Evolutionary conservation across 2,888 invertebrate species (phyloP).

Genomic region (Atherix ibis): DNA sequence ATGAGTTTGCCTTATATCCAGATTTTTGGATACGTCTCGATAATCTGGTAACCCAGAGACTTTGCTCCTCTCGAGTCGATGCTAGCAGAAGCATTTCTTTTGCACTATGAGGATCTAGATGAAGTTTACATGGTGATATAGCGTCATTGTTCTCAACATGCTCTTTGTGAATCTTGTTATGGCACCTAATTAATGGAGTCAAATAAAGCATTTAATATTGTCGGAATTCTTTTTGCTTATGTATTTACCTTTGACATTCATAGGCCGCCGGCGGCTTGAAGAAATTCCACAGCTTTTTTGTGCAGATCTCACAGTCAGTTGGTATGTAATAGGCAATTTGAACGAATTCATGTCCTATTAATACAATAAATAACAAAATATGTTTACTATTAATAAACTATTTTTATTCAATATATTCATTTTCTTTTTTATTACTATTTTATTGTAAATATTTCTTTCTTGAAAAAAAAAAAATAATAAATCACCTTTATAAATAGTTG

Average conservation of each 20-base stretch:
- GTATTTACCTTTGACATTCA: conserved; percentile 70
- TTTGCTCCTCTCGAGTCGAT: conserved; percentile 70
- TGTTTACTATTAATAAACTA: neutral
- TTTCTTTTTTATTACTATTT: neutral
- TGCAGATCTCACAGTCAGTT: conserved; percentile 93
- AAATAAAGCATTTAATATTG: conserved; percentile 5
- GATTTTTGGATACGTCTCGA: conserved; percentile 85
- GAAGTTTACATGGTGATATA: conserved; percentile 90
- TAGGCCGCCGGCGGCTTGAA: conserved; percentile 94
- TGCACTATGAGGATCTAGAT: conserved; percentile 84
- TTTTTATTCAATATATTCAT: neutral
- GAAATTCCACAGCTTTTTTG: conserved; percentile 94
- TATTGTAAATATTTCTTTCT: no score
- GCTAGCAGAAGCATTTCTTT: conserved; percentile 88
- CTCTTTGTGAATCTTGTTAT: conserved; percentile 94
- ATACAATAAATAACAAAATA: conserved; percentile 1
- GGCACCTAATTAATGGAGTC: conserved; percentile 67
- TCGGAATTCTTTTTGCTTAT: neutral
- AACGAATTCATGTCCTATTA: conserved; percentile 74
- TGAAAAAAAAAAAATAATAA: neutral
- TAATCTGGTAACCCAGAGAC: conserved; percentile 81
- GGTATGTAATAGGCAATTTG: conserved; percentile 97
- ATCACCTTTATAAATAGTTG: conserved; percentile 31
- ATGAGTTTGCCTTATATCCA: conserved; percentile 75
- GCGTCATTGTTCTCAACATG: conserved; percentile 72